phyloP scores from a whole-genome alignment of 1,140 invertebrate genomes.

The Heliconius hermathena region DNA sequence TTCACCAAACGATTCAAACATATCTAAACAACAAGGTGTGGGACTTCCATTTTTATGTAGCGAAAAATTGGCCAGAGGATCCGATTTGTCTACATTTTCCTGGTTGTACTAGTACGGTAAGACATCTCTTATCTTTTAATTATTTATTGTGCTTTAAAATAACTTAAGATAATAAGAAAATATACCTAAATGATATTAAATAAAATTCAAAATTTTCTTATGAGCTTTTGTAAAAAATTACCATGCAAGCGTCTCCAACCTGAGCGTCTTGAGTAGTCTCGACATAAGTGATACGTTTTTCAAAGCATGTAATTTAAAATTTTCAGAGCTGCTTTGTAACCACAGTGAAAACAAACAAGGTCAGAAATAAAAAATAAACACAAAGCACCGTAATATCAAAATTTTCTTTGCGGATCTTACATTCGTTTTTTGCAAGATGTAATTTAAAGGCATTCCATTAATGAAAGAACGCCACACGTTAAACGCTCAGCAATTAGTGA shows the following conservation, averaged over 20 bases:
- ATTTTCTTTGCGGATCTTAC: background rate
- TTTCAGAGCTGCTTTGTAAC: conserved; percentile 12
- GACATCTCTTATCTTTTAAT: conserved; percentile 36
- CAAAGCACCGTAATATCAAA: background rate
- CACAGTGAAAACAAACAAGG: conserved; percentile 9
- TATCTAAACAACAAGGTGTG: conserved; percentile 92
- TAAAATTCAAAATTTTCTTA: conserved; percentile 7
- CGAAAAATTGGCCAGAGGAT: conserved; percentile 91
- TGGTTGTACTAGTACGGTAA: conserved; percentile 91
- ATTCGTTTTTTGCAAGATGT: background rate
- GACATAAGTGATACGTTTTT: conserved; percentile 10
- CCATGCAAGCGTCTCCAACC: background rate
- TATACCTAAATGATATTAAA: background rate
- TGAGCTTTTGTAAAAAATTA: background rate
- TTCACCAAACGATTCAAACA: conserved; percentile 93
- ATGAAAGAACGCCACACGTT: background rate
- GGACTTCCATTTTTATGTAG: conserved; percentile 94
- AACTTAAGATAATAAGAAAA: background rate
- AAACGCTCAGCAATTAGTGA: conserved; percentile 1
- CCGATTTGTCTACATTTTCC: conserved; percentile 92
- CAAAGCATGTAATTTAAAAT: conserved; percentile 7
- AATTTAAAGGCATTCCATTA: background rate
- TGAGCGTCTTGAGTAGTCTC: background rate
- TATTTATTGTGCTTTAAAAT: background rate
- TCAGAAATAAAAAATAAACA: conserved; percentile 6